Base-by-base conservation (phyloP, 1,140 invertebrate genomes). In the Hyphantria cunea region DNA sequence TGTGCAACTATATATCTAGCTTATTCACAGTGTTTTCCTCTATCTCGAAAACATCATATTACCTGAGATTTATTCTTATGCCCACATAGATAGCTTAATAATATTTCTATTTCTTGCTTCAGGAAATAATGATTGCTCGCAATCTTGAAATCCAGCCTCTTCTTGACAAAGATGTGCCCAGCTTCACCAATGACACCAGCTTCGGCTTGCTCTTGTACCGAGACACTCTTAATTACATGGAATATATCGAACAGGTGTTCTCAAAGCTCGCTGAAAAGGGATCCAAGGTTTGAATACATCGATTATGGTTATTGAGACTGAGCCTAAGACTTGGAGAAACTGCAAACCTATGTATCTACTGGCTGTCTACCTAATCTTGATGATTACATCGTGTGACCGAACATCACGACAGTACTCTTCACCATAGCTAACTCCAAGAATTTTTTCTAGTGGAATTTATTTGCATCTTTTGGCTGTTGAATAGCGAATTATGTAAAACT, bases 211-310 rank as follows among this genome's bases (percentile, higher is more conserved):
- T 81, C 33, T 74, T 90, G 8, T 90, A 89, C 74, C 67, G 87
- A 37, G 87, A 89, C 54, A 86, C 85, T 7, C 72, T 90, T 8
- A 84, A 84, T 63, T 88, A 86, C 56, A 66, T 90, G 70, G 79
- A 89, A 12, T 90, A 90, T 58, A 68, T 90, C 42, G 64, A 53
- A 8, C 79, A 86, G 60, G 78, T 90, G 41, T 89, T 89, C 72
- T 65, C 80, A 59, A 80, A 72, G 42, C 79, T 86, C 70, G 76
- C 78, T 60, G 74, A 80, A 11, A 64, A 68, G 13, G 64, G 76
- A 48, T 63, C 39, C 3, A 7, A 44, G 13, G 67, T 66, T 69
- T 76, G 63, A 78, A 48, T 31, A 33, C 44, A 54, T 66, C 58
- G 69, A 72, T 75, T 73, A 54, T 74, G 60, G 60, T 68, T 66